Evolutionary conservation across 1,140 invertebrate genomes (phyloP).

Genomic region (Drosophila guanche): DNA sequence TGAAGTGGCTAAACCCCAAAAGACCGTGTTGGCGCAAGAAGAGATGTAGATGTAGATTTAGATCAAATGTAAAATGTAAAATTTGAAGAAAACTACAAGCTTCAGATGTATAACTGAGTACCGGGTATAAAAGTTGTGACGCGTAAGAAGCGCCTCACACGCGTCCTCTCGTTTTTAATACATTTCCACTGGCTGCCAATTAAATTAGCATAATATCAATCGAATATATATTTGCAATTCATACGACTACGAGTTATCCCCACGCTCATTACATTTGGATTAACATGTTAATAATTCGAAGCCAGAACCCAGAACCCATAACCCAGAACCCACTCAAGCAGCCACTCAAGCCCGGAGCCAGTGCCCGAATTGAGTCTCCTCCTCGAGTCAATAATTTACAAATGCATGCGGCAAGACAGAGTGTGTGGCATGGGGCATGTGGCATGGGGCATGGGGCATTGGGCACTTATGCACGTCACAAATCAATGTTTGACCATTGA

Average conservation of each 20-base stretch:
- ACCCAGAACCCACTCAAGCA: neutral
- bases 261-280: constrained; percentile 79
- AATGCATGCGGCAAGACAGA: constrained; percentile 13
- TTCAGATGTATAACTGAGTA: no score
- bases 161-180: constrained; percentile 27
- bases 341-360: neutral
- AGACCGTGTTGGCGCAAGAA: no score
- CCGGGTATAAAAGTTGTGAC: no score
- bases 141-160: neutral
- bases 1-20: no score
- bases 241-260: constrained; percentile 59
- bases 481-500: constrained; percentile 65
- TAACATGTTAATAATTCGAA: constrained; percentile 77
- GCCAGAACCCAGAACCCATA: constrained; percentile 5
- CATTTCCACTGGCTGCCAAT: constrained; percentile 45
- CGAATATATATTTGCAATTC: constrained; percentile 46
- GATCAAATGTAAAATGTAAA: no score
- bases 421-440: neutral
- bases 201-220: constrained; percentile 55
- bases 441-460: no score
- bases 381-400: constrained; percentile 53
- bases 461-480: neutral
- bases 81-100: no score
- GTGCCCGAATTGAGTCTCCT: no score
- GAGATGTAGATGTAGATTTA: no score